A percentile compares a stretch with the other conserved stretches of the same genome.
Evolutionary conservation across 2,113 vertebrate genomes (phyloP).

Genomic region (Chiloscyllium plagiosum): DNA sequence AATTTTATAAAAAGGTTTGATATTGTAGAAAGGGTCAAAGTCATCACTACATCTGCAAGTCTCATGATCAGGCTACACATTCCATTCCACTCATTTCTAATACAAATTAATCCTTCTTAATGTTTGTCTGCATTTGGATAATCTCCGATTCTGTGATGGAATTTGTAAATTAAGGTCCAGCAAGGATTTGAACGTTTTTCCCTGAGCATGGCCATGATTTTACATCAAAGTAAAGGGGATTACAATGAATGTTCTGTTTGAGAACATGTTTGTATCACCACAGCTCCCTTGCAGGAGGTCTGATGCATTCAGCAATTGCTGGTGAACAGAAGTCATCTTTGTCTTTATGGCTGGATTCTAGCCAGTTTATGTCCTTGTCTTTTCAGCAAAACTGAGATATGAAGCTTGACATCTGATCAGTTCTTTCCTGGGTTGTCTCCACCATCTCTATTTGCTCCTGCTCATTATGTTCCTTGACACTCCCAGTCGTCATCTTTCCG

Average conservation of each 20-base stretch:
- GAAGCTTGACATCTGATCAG: not conserved
- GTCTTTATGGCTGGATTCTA: not conserved
- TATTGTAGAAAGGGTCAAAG: not conserved
- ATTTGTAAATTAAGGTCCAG: slow-evolving; percentile 1
- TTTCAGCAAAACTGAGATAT: not conserved
- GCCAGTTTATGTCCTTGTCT: not conserved
- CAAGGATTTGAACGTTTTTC: not conserved
- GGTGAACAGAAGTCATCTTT: not conserved
- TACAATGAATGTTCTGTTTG: not conserved
- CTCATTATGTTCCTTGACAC: not conserved
- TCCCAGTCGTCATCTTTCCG: not conserved
- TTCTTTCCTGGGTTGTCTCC: not conserved
- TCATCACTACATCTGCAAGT: not conserved
- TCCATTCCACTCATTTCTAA: not conserved
- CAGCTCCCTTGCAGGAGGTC: not conserved
- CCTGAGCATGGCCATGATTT: not conserved
- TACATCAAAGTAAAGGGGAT: not conserved
- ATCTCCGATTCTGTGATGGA: slow-evolving; percentile 19
- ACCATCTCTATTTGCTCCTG: not conserved
- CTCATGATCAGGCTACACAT: not conserved
- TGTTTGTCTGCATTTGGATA: slow-evolving; percentile 15
- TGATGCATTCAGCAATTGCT: not conserved
- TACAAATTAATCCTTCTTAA: slow-evolving; percentile 26
- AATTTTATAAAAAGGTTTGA: not conserved
- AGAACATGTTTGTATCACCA: not conserved